Base-by-base conservation (phyloP, 1,140 invertebrate genomes). In the Eubasilissa regina region DNA sequence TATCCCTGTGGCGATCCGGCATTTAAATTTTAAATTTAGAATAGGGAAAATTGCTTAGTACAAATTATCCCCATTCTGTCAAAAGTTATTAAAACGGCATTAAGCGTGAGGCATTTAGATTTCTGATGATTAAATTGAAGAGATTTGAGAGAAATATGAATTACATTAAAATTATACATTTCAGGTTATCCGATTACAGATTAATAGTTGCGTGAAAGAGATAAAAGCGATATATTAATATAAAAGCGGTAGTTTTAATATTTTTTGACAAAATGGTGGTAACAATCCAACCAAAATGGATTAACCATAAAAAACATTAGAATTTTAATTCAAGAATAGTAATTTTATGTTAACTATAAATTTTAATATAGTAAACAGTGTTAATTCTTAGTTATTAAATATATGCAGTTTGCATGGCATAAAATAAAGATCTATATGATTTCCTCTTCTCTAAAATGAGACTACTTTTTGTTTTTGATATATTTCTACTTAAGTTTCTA, bases 401-500 rank as follows among this genome's bases (percentile, higher is more conserved):
- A 35, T 35, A 35, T 35, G 25, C 6, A 35, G 25, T 35, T 35
- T 35, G 25, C 25, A 35, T 35, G 25, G 55, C 15, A 19, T 58
- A 58, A 58, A 58, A 64, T 47, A 48, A 70, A 15, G 17, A 12
- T 47, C 44, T 70, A 70, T 15, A 60, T 48, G 66, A 70, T 10
- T 47, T 70, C 45, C 66, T 70, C 66, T 70, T 70, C 66, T 70
- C 66, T 70, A 70, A 70, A 70, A 70, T 70, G 45, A 60, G 45
- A 70, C 66, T 70, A 70, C 25, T 35, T 48, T 48, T 70, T 47
- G 45, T 56, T 56, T n/a, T 55, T 73, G 70, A 73, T 73, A 77
- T 76, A 80, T 73, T 75, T 77, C 75, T 77, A 80, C 48, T 55
- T 80, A 74, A 72, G 48, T 76, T 55, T 66, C 75, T 77, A 77